Conservation (phyloP, 2,797 vertebrate species). For the Hoplostethus atlanticus region DNA sequence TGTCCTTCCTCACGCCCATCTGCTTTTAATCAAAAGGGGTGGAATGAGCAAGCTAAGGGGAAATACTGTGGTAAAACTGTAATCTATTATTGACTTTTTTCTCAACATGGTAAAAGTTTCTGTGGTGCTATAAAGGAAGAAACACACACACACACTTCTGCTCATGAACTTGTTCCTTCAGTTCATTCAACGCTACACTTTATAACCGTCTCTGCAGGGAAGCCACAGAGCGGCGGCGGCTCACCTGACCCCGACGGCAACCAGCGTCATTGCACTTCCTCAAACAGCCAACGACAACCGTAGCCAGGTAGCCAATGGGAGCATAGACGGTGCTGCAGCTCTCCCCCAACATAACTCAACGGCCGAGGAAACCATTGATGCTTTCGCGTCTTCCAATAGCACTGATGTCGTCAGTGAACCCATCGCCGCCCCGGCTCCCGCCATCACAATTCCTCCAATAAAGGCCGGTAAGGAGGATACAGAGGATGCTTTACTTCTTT, state of each 20-base stretch:
- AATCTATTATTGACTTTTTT: no score
- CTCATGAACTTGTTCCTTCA: background rate
- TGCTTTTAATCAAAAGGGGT: background rate
- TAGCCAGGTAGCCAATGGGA: conserved; percentile 64
- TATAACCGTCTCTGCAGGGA: conserved; percentile 56
- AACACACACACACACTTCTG: background rate
- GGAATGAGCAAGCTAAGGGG: background rate
- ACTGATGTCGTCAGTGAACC: conserved; percentile 39
- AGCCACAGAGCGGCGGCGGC: conserved; percentile 40
- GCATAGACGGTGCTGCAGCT: conserved; percentile 26
- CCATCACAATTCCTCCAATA: conserved; percentile 49
- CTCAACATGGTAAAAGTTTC: background rate
- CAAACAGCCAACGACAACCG: conserved; percentile 70
- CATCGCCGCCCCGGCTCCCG: background rate
- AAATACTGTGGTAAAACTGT: no score
- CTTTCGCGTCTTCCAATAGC: conserved; percentile 67
- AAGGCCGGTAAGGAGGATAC: conserved; percentile 69
- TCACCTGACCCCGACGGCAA: conserved; percentile 23
- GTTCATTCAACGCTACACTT: background rate
- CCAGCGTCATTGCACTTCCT: conserved; percentile 59
- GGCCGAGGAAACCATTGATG: conserved; percentile 17
- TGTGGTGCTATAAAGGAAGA: background rate
- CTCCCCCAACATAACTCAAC: conserved; percentile 63
- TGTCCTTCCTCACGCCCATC: background rate
- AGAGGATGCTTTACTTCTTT: background rate